A percentile compares a stretch with the other conserved stretches of the same genome.
Conservation (phyloP, 2,113 vertebrate genomes). For the Cottus gobio region DNA sequence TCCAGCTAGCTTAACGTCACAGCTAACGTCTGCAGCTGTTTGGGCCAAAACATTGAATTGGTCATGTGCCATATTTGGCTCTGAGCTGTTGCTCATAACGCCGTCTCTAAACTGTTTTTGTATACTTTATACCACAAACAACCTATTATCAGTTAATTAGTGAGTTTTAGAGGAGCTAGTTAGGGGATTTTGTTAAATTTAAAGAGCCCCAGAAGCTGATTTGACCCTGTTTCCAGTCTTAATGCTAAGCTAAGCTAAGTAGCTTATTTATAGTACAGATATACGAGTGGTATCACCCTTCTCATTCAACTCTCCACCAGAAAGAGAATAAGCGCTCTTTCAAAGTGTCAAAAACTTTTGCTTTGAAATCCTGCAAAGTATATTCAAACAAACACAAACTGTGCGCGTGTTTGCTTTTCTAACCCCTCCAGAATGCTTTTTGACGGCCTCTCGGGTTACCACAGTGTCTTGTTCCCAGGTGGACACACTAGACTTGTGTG, state of each 20-base stretch:
- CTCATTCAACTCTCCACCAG: neutral
- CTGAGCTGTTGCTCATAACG: neutral
- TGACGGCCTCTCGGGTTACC: neutral
- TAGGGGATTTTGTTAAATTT: too few species aligned
- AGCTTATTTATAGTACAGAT: neutral
- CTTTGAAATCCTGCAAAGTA: neutral
- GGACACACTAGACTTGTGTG: conserved; percentile 22
- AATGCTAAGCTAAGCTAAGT: neutral
- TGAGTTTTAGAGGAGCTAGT: too few species aligned
- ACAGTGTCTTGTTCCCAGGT: conserved; percentile 15
- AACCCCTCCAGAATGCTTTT: conserved; percentile 16
- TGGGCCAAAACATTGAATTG: neutral
- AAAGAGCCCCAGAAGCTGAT: neutral
- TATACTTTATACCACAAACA: neutral
- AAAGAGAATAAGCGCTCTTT: neutral
- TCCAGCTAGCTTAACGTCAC: neutral
- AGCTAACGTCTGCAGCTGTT: neutral
- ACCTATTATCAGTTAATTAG: neutral
- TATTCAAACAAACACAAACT: neutral
- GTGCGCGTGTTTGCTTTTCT: neutral
- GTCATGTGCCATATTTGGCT: neutral
- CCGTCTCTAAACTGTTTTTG: neutral
- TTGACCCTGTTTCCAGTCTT: neutral
- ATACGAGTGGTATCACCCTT: neutral
- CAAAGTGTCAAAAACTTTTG: neutral